A percentile compares a stretch with the other conserved stretches of the same genome.
Evolutionary conservation across 2,888 invertebrate genomes (phyloP).

Genomic region (Eubasilissa splendida): DNA sequence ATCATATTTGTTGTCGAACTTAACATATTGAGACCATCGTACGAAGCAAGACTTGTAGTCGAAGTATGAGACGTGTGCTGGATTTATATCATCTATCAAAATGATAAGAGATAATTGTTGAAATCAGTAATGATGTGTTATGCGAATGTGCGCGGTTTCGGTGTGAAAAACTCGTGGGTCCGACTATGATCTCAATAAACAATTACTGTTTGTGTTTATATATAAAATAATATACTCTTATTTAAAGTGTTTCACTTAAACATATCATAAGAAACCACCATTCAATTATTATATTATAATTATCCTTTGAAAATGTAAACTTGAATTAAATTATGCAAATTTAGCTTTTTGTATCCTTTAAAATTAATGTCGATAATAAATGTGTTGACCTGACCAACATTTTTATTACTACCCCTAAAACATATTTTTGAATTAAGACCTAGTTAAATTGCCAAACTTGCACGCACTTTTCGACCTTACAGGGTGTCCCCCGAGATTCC

Average conservation of each 20-base stretch:
- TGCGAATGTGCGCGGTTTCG: neutral
- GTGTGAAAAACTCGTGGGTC: neutral
- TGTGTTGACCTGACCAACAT: constrained; percentile 53
- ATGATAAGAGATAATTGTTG: too few species aligned
- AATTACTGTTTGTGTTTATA: neutral
- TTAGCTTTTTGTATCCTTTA: constrained; percentile 58
- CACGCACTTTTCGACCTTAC: too few species aligned
- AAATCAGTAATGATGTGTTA: too few species aligned
- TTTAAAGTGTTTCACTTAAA: constrained; percentile 41
- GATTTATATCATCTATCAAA: too few species aligned
- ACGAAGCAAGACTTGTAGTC: too few species aligned
- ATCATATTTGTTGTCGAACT: too few species aligned
- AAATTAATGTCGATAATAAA: constrained; percentile 56
- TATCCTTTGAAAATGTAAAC: constrained; percentile 38
- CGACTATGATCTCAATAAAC: neutral
- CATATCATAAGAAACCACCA: constrained; percentile 41
- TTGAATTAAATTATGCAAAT: constrained; percentile 44
- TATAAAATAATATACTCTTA: constrained; percentile 1
- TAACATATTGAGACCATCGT: too few species aligned
- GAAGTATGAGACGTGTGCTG: too few species aligned
- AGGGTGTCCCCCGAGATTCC: too few species aligned
- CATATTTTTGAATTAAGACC: too few species aligned
- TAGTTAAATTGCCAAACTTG: too few species aligned
- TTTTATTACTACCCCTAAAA: too few species aligned
- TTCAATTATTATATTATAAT: constrained; percentile 46